A percentile compares a stretch with the other conserved stretches of the same genome.
Conservation (phyloP, 92 coral and sea anemone genomes). For the Umimayanthus kanabou region DNA sequence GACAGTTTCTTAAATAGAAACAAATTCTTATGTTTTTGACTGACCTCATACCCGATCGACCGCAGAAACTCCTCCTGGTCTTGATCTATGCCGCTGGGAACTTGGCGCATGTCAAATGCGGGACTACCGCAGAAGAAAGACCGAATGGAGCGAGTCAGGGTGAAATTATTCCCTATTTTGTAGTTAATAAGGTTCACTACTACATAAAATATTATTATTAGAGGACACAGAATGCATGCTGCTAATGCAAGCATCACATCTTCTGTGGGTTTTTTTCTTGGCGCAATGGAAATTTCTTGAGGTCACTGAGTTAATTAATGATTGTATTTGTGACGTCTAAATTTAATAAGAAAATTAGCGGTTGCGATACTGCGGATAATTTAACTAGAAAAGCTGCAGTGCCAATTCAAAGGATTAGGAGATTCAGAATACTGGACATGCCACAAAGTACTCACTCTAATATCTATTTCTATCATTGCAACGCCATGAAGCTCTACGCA, state of each 20-base stretch:
- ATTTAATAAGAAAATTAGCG: background rate
- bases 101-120: conserved; percentile 51
- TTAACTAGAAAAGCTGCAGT: no score
- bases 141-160: conserved; percentile 35
- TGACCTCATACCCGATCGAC: conserved; percentile 38
- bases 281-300: background rate
- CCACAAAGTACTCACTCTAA: no score
- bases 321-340: conserved; percentile 22
- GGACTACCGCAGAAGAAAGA: conserved; percentile 29
- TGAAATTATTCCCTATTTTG: conserved; percentile 42
- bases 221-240: conserved; percentile 29
- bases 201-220: conserved; percentile 11
- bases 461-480: no score
- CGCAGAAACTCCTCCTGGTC: conserved; percentile 32
- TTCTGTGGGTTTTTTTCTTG: background rate
- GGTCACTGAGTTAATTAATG: background rate
- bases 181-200: conserved; percentile 23
- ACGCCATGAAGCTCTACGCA: no score
- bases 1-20: background rate
- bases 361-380: no score
- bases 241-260: conserved; percentile 34
- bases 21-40: background rate
- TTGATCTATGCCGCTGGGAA: conserved; percentile 45
- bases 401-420: no score
- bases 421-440: no score